Base-by-base conservation (phyloP, 1,140 invertebrate species). In the Sipha flava region DNA sequence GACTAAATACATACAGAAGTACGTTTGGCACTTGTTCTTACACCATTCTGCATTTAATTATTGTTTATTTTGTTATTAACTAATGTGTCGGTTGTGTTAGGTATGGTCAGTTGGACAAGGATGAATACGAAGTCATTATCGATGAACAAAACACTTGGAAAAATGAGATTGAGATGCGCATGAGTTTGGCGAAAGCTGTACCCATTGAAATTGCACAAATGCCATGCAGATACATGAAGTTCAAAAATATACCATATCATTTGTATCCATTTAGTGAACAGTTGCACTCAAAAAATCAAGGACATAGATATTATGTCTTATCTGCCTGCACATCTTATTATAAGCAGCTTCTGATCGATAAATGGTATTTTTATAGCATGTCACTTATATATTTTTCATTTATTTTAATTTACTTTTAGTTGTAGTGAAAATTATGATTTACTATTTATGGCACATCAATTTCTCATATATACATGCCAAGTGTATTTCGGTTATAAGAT, bases 1-100 rank as follows among this genome's bases (percentile, higher is more conserved):
- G 26, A 16, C 49, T 1, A 75, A 75, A 40, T 75, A 57, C n/a
- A 54, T 40, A 18, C 72, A 75, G 57, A 75, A 54, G 72, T 75
- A 57, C 9, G 34, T 34, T 18, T 26, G 18, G 21, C 7, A n/a
- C n/a, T n/a, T n/a, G n/a, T n/a, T n/a, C n/a, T n/a, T n/a, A n/a
- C n/a, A n/a, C n/a, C n/a, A n/a, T n/a, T n/a, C n/a, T n/a, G n/a
- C 31, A 37, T 16, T 34, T 2, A 4, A 16, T n/a, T 37, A 18
- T 37, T 23, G 6, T 34, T n/a, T 34, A n/a, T n/a, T 1, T 9
- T 37, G 54, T 21, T 37, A 7, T 31, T 16, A 12, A 18, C 0
- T 3, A 7, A 45, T 26, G 9, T 75, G 31, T 54, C 9, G n/a
- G 18, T 45, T 7, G 16, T 43, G 1, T 57, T 29, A 77, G 73